Percentiles rank a stretch among this genome's conserved stretches.
phyloP scores from a whole-genome alignment of 2,888 invertebrate genomes.

The Stegana nigrithorax region DNA sequence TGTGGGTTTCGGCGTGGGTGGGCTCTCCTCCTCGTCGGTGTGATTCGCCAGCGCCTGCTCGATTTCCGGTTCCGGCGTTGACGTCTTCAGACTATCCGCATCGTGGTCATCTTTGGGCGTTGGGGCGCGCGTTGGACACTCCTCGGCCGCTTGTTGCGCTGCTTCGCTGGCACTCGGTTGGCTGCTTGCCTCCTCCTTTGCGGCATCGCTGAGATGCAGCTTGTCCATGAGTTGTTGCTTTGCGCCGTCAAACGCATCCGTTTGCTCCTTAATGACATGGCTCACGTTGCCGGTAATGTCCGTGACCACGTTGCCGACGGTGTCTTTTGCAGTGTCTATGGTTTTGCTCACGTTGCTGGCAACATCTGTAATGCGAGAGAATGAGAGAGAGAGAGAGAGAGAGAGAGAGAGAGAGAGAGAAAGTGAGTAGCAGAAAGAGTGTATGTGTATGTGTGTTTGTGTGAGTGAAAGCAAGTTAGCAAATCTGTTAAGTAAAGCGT shows the following conservation, averaged over 20 bases:
- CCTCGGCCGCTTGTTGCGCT: neutral
- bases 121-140: constrained; percentile 36
- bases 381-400: neutral
- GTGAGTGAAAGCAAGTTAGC: neutral
- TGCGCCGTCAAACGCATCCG: constrained; percentile 50
- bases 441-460: neutral
- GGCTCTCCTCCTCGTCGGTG: constrained; percentile 45
- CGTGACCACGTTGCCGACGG: constrained; percentile 54
- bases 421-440: neutral
- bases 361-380: constrained; percentile 41
- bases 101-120: constrained; percentile 45
- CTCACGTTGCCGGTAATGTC: constrained; percentile 58
- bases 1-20: constrained; percentile 65
- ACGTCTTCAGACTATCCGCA: constrained; percentile 64
- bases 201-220: constrained; percentile 41
- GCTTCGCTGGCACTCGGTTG: neutral
- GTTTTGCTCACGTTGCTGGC: constrained; percentile 46
- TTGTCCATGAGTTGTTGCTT: constrained; percentile 57
- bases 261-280: constrained; percentile 52
- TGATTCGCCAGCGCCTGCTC: constrained; percentile 62
- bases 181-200: neutral
- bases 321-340: constrained; percentile 60
- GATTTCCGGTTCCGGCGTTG: constrained; percentile 67
- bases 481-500: neutral
- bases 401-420: neutral